These are phyloP conservation scores for Paralichthys olivaceus DNA, from an alignment of 2,113 vertebrate genomes.

Conservation along the genomic window DNA sequence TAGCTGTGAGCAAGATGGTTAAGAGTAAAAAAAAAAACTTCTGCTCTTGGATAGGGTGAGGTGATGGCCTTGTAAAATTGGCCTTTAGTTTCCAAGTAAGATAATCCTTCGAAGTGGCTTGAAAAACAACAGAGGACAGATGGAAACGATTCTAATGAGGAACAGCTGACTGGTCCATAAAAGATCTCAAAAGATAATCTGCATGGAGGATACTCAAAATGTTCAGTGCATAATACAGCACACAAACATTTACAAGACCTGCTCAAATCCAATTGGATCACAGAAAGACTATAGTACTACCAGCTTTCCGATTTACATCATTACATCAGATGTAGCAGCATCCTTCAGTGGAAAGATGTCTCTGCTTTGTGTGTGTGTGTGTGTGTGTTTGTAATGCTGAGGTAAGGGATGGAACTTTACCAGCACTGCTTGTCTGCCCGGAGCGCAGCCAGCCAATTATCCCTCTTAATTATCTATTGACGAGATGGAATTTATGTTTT, in stretches of 20 bases:
- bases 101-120: slow-evolving; percentile 49
- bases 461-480: slow-evolving; percentile 84
- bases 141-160: slow-evolving; percentile 21
- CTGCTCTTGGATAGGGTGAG: slow-evolving; percentile 21
- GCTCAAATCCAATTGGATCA: neutral
- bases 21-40: slow-evolving; percentile 25
- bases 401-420: slow-evolving; percentile 65
- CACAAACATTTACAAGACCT: neutral
- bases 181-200: neutral
- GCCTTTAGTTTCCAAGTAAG: slow-evolving; percentile 33
- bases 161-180: slow-evolving; percentile 29
- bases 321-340: slow-evolving; percentile 15
- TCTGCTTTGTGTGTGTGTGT: slow-evolving; percentile 6
- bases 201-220: neutral
- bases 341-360: slow-evolving; percentile 45
- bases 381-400: slow-evolving; percentile 38
- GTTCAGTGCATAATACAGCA: slow-evolving; percentile 8
- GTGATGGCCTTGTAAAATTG: slow-evolving; percentile 26
- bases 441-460: slow-evolving; percentile 76
- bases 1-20: neutral
- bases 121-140: slow-evolving; percentile 34
- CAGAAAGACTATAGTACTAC: neutral
- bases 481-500: slow-evolving; percentile 81
- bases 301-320: neutral
- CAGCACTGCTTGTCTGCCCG: slow-evolving; percentile 66